phyloP scores from a whole-genome alignment of 1,140 invertebrate species.

The Sesamia nonagrioides region DNA sequence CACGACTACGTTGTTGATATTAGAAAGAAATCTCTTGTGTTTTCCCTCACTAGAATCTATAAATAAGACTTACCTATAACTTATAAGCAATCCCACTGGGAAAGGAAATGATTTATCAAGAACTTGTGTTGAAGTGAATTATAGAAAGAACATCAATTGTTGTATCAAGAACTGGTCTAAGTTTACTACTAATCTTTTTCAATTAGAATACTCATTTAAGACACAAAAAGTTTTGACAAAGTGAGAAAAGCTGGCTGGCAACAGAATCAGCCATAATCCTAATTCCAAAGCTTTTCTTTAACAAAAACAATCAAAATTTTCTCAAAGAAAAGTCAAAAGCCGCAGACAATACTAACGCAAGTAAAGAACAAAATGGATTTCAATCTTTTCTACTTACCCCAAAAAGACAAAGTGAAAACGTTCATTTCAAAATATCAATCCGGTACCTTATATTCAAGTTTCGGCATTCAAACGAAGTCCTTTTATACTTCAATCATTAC shows the following conservation, averaged over 20 bases:
- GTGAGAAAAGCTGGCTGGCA: neutral
- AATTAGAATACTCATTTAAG: conserved; percentile 2
- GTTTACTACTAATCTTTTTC: neutral
- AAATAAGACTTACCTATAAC: neutral
- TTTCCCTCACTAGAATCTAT: too few species aligned
- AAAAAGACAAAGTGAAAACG: conserved; percentile 37
- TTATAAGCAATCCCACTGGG: neutral
- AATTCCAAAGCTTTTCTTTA: conserved; percentile 37
- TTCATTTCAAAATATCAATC: conserved; percentile 44
- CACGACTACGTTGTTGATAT: too few species aligned
- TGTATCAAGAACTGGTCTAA: neutral
- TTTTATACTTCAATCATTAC: conserved; percentile 46
- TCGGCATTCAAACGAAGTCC: conserved; percentile 43
- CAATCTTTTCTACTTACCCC: conserved; percentile 31
- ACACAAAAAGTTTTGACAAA: conserved; percentile 18
- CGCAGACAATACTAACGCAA: conserved; percentile 37
- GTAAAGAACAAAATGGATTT: conserved; percentile 39
- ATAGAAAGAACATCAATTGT: neutral
- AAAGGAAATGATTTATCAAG: neutral
- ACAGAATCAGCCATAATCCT: neutral
- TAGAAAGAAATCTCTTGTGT: too few species aligned
- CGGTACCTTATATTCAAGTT: conserved; percentile 40
- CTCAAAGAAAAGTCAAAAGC: conserved; percentile 38
- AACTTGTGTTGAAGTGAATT: neutral
- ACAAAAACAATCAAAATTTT: conserved; percentile 31